Evolutionary conservation across 92 coral and sea anemone genomes (phyloP).

Genomic region (Palythoa heliodiscus): DNA sequence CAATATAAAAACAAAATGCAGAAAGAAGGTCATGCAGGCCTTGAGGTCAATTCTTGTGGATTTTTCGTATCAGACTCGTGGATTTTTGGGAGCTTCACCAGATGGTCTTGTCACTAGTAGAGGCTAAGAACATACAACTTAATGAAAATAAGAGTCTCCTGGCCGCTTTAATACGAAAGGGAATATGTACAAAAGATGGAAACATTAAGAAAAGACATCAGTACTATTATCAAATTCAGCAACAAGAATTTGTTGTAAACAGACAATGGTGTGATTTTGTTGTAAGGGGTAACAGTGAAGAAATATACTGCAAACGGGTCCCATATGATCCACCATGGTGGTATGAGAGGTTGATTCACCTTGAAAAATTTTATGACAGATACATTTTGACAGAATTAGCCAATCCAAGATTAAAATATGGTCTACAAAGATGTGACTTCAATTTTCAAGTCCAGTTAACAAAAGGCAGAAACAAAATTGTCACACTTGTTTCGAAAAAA

Average conservation of each 20-base stretch:
- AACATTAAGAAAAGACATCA: slow-evolving; percentile 44
- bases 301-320: slow-evolving; percentile 52
- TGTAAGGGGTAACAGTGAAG: slow-evolving; percentile 57
- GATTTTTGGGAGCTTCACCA: slow-evolving; percentile 63
- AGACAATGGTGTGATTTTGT: slow-evolving; percentile 71
- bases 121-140: slow-evolving; percentile 60
- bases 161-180: slow-evolving; percentile 45
- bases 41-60: slow-evolving; percentile 56
- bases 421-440: slow-evolving; percentile 45
- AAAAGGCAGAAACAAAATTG: not conserved
- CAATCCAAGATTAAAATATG: slow-evolving; percentile 66
- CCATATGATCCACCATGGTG: slow-evolving; percentile 58
- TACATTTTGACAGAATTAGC: slow-evolving; percentile 64
- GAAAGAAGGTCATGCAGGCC: slow-evolving; percentile 53
- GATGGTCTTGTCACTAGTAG: slow-evolving; percentile 69
- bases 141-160: slow-evolving; percentile 48
- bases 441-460: slow-evolving; percentile 28
- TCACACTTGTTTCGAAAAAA: not conserved
- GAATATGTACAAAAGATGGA: slow-evolving; percentile 49
- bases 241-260: slow-evolving; percentile 60
- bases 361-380: slow-evolving; percentile 57
- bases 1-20: slow-evolving; percentile 59
- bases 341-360: slow-evolving; percentile 57
- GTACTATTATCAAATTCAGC: slow-evolving; percentile 62
- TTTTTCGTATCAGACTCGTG: slow-evolving; percentile 50